Evolutionary conservation across 2,888 invertebrate genomes (phyloP).

Genomic region (Platerodrilus igneus): DNA sequence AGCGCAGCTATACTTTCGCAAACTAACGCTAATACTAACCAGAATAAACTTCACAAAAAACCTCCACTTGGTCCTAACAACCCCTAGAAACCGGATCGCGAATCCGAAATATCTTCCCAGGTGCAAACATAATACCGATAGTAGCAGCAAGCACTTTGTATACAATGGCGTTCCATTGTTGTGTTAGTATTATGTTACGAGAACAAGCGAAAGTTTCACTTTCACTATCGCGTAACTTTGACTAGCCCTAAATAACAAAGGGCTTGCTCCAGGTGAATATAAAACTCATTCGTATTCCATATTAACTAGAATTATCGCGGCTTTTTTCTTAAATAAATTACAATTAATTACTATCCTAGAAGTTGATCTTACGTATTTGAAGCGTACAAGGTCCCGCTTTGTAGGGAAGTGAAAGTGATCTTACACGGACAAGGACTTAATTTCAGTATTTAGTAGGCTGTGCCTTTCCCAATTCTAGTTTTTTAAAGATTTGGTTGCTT

Average conservation of each 20-base stretch:
- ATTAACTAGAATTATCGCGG: constrained; percentile 5
- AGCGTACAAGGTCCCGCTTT: constrained; percentile 50
- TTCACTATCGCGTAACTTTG: constrained; percentile 48
- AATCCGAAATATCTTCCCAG: constrained; percentile 16
- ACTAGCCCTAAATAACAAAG: constrained; percentile 25
- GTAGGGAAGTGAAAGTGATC: constrained; percentile 52
- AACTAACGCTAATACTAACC: constrained; percentile 11
- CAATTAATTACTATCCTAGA: constrained; percentile 47
- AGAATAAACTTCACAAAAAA: constrained; percentile 3
- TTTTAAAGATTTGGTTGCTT: no score
- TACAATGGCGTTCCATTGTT: constrained; percentile 42
- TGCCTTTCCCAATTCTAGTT: no score
- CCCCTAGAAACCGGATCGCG: constrained; percentile 10
- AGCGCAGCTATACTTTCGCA: constrained; percentile 3
- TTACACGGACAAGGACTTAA: no score
- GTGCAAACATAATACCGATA: constrained; percentile 14
- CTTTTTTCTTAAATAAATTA: constrained; percentile 24
- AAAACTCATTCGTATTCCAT: constrained; percentile 15
- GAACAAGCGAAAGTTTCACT: constrained; percentile 49
- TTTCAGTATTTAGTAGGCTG: constrained; percentile 9
- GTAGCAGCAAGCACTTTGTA: constrained; percentile 16
- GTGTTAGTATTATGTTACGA: constrained; percentile 45
- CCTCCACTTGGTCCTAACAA: not conserved
- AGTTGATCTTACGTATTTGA: constrained; percentile 51
- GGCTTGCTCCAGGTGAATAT: constrained; percentile 19